Evolutionary conservation across 2,113 vertebrate species (phyloP).

Genomic region (Dasypus novemcinctus): DNA sequence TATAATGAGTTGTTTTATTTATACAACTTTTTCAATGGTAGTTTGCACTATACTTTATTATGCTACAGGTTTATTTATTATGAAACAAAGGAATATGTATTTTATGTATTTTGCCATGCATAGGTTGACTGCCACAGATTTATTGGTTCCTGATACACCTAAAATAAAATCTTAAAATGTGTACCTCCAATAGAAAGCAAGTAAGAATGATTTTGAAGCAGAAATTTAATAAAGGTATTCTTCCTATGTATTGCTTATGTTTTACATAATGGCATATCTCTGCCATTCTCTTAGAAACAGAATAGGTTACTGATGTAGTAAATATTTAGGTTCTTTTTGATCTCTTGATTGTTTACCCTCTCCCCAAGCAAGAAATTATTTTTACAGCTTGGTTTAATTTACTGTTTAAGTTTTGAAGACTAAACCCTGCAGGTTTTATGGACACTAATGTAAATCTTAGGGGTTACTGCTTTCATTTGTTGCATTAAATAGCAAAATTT

Average conservation of each 20-base stretch:
- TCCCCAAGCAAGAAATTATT: not conserved
- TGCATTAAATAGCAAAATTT: not conserved
- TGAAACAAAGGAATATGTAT: conserved; percentile 81
- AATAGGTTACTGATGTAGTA: not conserved
- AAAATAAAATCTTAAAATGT: conserved; percentile 78
- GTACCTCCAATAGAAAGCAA: conserved; percentile 79
- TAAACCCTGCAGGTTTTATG: not conserved
- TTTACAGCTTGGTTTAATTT: conserved; percentile 56
- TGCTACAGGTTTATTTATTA: conserved; percentile 85
- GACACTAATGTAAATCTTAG: not conserved
- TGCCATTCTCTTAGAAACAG: conserved; percentile 39
- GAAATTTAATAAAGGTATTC: conserved; percentile 82
- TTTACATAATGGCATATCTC: conserved; percentile 67
- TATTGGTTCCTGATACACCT: conserved; percentile 80
- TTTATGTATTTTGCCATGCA: conserved; percentile 83
- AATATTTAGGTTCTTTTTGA: not conserved
- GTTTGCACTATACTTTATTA: conserved; percentile 87
- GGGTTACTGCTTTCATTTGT: not conserved
- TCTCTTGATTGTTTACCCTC: conserved; percentile 13
- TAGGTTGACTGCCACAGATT: conserved; percentile 78
- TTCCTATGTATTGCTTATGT: conserved; percentile 77
- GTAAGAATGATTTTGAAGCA: conserved; percentile 61
- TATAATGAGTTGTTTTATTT: conserved; percentile 85
- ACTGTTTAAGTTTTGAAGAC: conserved; percentile 34
- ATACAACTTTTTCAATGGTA: conserved; percentile 83